Percentiles rank a stretch among this genome's conserved stretches.
Conservation (phyloP, 2,113 vertebrate species). For the Cebidichthys violaceus region DNA sequence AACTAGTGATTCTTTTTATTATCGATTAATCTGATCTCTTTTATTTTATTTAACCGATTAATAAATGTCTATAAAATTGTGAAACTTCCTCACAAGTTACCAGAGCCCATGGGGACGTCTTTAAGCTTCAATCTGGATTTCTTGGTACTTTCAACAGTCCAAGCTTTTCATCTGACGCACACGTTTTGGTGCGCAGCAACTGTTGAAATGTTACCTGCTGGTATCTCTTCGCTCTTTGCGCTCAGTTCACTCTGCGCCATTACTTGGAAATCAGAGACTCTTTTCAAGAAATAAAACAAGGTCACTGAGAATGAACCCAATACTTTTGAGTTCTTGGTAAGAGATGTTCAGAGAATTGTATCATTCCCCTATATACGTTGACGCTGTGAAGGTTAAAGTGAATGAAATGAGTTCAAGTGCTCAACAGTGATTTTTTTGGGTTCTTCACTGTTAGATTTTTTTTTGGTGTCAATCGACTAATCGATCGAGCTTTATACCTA, state of each 20-base stretch:
- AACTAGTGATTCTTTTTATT: no score
- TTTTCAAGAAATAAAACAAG: slow-evolving; percentile 9
- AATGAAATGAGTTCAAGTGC: neutral
- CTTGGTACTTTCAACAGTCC: neutral
- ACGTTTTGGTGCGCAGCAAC: neutral
- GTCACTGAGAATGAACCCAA: neutral
- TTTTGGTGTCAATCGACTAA: neutral
- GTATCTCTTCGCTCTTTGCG: neutral
- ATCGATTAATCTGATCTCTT: no score
- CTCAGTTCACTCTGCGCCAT: neutral
- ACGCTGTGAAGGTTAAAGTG: neutral
- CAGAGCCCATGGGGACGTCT: neutral
- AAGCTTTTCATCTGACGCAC: neutral
- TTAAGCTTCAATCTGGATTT: neutral
- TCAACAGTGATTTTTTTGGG: neutral
- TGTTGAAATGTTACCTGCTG: neutral
- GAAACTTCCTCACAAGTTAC: neutral
- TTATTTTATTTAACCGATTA: neutral
- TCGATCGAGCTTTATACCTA: neutral
- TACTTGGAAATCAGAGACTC: neutral
- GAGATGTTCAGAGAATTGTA: neutral
- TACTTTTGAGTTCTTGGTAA: neutral
- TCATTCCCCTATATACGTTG: neutral
- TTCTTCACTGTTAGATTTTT: neutral
- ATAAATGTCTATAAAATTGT: neutral